These are phyloP conservation scores for Hypotaenidia philippensis DNA, from an alignment of 2,797 vertebrate species.

Conservation along the genomic window DNA sequence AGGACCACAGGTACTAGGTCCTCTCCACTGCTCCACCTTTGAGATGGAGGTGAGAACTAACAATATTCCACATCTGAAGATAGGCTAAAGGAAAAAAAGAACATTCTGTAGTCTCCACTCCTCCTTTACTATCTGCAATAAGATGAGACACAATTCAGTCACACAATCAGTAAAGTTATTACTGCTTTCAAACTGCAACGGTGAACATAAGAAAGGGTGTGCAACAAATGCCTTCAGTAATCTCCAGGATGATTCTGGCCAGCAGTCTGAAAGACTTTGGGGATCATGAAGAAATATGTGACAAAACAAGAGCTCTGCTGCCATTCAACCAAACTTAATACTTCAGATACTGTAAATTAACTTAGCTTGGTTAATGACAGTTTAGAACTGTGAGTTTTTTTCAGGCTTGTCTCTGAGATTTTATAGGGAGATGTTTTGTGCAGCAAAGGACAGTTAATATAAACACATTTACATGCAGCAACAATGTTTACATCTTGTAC, in stretches of 20 bases:
- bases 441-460: not conserved
- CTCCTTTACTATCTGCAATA: not conserved
- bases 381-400: not conserved
- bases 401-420: not conserved
- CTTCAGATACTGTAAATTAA: not conserved
- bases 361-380: not conserved
- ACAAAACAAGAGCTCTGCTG: not conserved
- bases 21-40: not conserved
- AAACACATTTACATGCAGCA: not conserved
- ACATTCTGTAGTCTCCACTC: fast-evolving
- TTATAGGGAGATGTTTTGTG: not conserved
- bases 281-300: not conserved
- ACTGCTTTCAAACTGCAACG: not conserved
- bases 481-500: not conserved
- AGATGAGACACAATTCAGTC: not conserved
- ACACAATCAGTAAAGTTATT: not conserved
- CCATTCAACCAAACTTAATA: not conserved
- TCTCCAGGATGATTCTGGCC: not conserved
- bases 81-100: not conserved
- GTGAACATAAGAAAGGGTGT: not conserved
- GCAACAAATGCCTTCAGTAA: not conserved
- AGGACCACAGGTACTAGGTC: fast-evolving
- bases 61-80: not conserved
- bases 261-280: not conserved
- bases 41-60: not conserved